Evolutionary conservation across 2,113 vertebrate species (phyloP), one percentile per base, ranked within the genome.

Genomic region (Vimba vimba): DNA sequence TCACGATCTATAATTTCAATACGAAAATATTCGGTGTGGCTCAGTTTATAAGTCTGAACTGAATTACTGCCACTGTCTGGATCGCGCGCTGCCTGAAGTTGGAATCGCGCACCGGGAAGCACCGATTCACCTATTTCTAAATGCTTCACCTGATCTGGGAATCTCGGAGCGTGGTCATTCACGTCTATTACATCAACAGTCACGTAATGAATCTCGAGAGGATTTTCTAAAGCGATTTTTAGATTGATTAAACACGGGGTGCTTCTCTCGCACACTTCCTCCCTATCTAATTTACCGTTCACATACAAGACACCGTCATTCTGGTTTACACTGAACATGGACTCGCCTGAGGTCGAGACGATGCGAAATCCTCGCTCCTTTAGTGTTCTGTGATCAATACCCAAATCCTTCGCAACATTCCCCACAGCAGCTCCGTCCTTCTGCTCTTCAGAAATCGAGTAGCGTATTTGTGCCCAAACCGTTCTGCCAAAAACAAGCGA

Each of bases 171-270:
- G 55, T 94, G 89, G 43, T 94, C 94, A 1, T 94, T 94, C 15
- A 92, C 69, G 0, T 94, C 94, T 4, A 91, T 9, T 47, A 94
- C 86, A 66, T 93, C 93, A 1, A 94, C 90, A 2, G 86, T 68
- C 2, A 93, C 89, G 69, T 91, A 92, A 57, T 94, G 92, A 3
- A 94, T 90, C 36, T 94, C 94, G 1, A 94, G 88, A 1, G 94
- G 94, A 79, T 92, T 92, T 86, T 95, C 94, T 19, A 94, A 52
- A 1, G 82, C 57, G 0, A 87, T 82, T 88, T 87, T 78, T 4
- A 93, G 82, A 87, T 80, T 87, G 4, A 92, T 78, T 25, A 91
- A 78, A 74, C 92, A 93, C 33, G 82, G 68, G 9, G 27, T 62
- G 36, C 33, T 83, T 36, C 86, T 85, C 6, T 90, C 90, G 12